Evolutionary conservation across 2,113 vertebrate species (phyloP).

Genomic region (Podarcis raffonei): DNA sequence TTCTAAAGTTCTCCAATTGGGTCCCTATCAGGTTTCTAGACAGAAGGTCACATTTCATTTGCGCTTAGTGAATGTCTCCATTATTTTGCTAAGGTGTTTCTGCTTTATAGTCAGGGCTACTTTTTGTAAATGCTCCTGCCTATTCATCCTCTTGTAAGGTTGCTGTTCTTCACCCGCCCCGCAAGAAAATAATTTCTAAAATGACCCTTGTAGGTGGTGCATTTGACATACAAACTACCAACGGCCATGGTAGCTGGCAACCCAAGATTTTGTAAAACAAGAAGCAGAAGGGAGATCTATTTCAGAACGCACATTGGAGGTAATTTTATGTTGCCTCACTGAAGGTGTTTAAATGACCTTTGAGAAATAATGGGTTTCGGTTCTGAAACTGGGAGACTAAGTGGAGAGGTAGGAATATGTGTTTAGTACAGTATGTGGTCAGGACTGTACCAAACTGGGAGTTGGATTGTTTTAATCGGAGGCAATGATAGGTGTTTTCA

Average conservation of each 20-base stretch:
- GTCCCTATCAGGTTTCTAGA: slow-evolving; percentile 77
- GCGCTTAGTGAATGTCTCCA: slow-evolving; percentile 80
- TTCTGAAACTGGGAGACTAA: slow-evolving; percentile 66
- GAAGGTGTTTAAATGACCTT: slow-evolving; percentile 73
- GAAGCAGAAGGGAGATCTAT: slow-evolving; percentile 55
- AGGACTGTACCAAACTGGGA: slow-evolving; percentile 65
- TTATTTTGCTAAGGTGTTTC: slow-evolving; percentile 80
- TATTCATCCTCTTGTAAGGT: slow-evolving; percentile 67
- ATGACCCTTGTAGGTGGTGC: slow-evolving; percentile 75
- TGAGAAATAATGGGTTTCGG: slow-evolving; percentile 73
- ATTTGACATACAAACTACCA: slow-evolving; percentile 77
- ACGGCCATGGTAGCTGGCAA: slow-evolving; percentile 70
- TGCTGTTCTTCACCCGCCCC: slow-evolving; percentile 46
- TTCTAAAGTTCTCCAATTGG: slow-evolving; percentile 85
- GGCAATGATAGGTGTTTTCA: slow-evolving; percentile 66
- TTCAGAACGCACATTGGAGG: slow-evolving; percentile 56
- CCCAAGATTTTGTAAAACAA: slow-evolving; percentile 64
- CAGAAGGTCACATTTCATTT: slow-evolving; percentile 85
- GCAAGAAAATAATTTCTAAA: slow-evolving; percentile 14
- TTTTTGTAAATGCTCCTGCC: slow-evolving; percentile 13
- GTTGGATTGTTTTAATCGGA: slow-evolving; percentile 69
- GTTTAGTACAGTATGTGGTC: slow-evolving; percentile 66
- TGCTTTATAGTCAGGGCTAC: slow-evolving; percentile 79
- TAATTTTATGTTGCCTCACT: slow-evolving; percentile 74
- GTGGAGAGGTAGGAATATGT: slow-evolving; percentile 63